A percentile compares a stretch with the other conserved stretches of the same genome.
Conservation (phyloP, 2,888 invertebrate genomes). For the Eupithecia exiguata region DNA sequence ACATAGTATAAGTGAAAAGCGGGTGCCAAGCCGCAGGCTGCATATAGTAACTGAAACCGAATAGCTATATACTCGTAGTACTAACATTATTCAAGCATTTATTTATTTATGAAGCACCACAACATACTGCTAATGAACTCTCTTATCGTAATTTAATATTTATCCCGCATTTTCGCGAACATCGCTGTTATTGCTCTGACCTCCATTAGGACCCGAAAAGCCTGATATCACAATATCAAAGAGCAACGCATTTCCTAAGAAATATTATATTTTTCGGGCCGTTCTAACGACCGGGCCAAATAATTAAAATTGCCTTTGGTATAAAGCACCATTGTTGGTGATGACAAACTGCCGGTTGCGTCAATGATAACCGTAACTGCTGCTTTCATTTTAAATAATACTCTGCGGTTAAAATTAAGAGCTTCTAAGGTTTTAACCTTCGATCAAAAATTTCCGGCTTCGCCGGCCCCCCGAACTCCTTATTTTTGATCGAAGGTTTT, state of each 20-base stretch:
- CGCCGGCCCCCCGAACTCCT: too few relatives aligned
- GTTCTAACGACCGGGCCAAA: conserved; percentile 11
- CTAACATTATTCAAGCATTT: neutral
- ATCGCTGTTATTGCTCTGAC: conserved; percentile 17
- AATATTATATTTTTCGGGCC: conserved; percentile 14
- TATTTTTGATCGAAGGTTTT: too few relatives aligned
- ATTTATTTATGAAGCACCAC: neutral
- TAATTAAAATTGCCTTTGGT: conserved; percentile 26
- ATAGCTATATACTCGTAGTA: too few relatives aligned
- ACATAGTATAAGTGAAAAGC: too few relatives aligned
- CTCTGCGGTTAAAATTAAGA: neutral
- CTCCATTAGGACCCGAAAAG: conserved; percentile 21
- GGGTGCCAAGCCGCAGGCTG: too few relatives aligned
- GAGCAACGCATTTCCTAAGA: conserved; percentile 9
- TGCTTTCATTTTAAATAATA: neutral
- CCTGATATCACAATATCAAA: conserved; percentile 12
- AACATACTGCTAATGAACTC: conserved; percentile 11
- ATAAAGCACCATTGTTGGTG: conserved; percentile 17
- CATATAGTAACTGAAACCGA: too few relatives aligned
- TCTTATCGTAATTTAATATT: conserved; percentile 13
- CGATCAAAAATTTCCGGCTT: too few relatives aligned
- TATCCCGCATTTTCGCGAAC: conserved; percentile 6
- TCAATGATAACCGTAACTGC: conserved; percentile 1
- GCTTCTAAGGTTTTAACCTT: neutral
- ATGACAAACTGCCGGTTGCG: conserved; percentile 3